These are phyloP conservation scores for Sisyra terminalis DNA, from an alignment of 2,888 invertebrate species.

Conservation along the genomic window DNA sequence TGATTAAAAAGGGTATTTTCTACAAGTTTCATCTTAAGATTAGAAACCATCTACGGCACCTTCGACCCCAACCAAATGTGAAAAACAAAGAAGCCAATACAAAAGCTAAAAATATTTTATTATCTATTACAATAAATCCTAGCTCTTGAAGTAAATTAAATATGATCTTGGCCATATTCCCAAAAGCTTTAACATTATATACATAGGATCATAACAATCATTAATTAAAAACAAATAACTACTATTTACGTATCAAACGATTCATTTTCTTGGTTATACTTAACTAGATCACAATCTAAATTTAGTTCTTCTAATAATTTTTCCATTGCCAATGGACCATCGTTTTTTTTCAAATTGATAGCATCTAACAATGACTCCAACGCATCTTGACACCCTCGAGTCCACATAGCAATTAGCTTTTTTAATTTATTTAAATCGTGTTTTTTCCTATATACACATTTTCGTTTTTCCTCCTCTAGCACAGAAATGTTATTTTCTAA, in stretches of 20 bases:
- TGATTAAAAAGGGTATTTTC: too few relatives aligned
- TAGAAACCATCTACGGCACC: too few relatives aligned
- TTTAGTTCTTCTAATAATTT: conserved; percentile 31
- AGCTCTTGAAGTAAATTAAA: too few relatives aligned
- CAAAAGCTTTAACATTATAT: background rate
- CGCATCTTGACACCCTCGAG: conserved; percentile 33
- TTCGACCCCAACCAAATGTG: too few relatives aligned
- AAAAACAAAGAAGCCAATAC: too few relatives aligned
- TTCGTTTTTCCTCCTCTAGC: background rate
- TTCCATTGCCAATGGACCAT: conserved; percentile 28
- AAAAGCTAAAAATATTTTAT: too few relatives aligned
- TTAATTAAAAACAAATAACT: too few relatives aligned
- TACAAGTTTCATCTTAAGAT: too few relatives aligned
- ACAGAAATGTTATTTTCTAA: conserved; percentile 2
- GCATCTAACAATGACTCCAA: conserved; percentile 29
- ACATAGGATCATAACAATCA: too few relatives aligned
- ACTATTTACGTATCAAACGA: conserved; percentile 22
- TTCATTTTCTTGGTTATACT: conserved; percentile 33
- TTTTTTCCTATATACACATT: conserved; percentile 12
- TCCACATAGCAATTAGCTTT: conserved; percentile 33
- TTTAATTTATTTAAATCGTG: conserved; percentile 30
- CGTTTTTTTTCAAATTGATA: conserved; percentile 25
- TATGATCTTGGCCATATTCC: too few relatives aligned
- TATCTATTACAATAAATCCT: too few relatives aligned
- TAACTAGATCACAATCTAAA: conserved; percentile 30